These are phyloP conservation scores for Chaetura pelagica DNA, from an alignment of 2,113 vertebrate species.

Conservation along the genomic window DNA sequence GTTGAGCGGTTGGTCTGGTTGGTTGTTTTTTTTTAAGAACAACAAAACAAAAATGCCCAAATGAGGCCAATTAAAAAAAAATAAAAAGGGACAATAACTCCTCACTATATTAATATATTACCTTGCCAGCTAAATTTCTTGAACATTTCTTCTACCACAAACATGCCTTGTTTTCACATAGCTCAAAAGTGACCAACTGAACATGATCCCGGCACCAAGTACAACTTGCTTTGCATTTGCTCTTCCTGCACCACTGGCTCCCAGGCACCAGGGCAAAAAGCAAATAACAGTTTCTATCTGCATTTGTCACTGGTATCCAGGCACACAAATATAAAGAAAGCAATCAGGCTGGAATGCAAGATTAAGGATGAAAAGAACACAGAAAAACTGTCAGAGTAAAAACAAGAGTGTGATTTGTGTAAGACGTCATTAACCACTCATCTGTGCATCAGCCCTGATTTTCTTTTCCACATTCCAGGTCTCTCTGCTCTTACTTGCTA, in stretches of 20 bases:
- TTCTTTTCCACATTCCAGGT: background rate
- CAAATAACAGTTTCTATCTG: background rate
- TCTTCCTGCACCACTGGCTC: background rate
- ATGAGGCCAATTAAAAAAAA: background rate
- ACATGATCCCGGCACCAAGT: background rate
- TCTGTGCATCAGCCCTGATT: background rate
- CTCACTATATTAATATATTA: background rate
- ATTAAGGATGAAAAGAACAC: background rate
- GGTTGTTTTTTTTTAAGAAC: background rate
- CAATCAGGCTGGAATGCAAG: slow-evolving; percentile 10
- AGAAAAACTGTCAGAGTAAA: background rate
- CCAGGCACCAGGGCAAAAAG: background rate
- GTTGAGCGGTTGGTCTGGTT: background rate
- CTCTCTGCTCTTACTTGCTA: background rate
- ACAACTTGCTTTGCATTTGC: background rate
- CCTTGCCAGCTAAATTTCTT: background rate
- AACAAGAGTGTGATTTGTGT: background rate
- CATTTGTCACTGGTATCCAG: background rate
- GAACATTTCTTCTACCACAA: background rate
- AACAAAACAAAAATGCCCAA: background rate
- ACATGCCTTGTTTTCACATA: background rate
- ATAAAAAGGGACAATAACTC: background rate
- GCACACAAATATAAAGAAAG: slow-evolving; percentile 23
- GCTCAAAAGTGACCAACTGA: background rate
- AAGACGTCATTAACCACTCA: background rate